Evolutionary conservation across 1,140 invertebrate species (phyloP).

Genomic region (Zaprionus taronus): DNA sequence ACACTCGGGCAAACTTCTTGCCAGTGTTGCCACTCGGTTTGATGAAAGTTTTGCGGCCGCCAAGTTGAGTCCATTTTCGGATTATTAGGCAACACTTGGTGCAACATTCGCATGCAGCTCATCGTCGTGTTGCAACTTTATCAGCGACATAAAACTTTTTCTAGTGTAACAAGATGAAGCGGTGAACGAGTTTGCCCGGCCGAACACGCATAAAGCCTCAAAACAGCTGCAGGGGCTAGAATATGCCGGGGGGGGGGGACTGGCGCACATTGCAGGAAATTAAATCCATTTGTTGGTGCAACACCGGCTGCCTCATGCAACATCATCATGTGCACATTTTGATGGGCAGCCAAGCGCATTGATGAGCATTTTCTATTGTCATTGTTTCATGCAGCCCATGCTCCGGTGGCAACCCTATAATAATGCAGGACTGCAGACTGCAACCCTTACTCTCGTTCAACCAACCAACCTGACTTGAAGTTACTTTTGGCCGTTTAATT

Average conservation of each 20-base stretch:
- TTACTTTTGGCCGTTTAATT: conserved; percentile 58
- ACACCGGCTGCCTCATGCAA: conserved; percentile 30
- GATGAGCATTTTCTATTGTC: conserved; percentile 64
- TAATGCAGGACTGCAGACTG: conserved; percentile 46
- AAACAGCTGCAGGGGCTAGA: conserved; percentile 33
- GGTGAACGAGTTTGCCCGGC: conserved; percentile 44
- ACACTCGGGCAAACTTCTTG: conserved; percentile 70
- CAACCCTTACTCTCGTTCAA: not conserved
- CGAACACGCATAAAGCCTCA: conserved; percentile 52
- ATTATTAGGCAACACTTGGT: conserved; percentile 77
- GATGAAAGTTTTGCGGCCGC: conserved; percentile 64
- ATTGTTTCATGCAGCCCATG: conserved; percentile 20
- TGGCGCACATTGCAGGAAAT: conserved; percentile 60
- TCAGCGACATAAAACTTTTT: conserved; percentile 57
- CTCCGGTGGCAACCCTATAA: conserved; percentile 32
- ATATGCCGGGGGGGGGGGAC: not conserved
- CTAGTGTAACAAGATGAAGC: conserved; percentile 52
- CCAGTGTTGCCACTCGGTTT: conserved; percentile 34
- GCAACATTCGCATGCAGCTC: conserved; percentile 52
- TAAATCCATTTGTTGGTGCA: conserved; percentile 65
- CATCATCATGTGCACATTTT: conserved; percentile 52
- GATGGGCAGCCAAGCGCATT: conserved; percentile 53
- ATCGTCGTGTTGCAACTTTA: conserved; percentile 42
- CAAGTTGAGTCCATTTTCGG: conserved; percentile 56
- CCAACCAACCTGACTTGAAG: conserved; percentile 13